A percentile compares a stretch with the other conserved stretches of the same genome.
These are phyloP conservation scores for Donacobius atricapilla DNA, from an alignment of 2,113 vertebrate genomes.

Conservation along the genomic window DNA sequence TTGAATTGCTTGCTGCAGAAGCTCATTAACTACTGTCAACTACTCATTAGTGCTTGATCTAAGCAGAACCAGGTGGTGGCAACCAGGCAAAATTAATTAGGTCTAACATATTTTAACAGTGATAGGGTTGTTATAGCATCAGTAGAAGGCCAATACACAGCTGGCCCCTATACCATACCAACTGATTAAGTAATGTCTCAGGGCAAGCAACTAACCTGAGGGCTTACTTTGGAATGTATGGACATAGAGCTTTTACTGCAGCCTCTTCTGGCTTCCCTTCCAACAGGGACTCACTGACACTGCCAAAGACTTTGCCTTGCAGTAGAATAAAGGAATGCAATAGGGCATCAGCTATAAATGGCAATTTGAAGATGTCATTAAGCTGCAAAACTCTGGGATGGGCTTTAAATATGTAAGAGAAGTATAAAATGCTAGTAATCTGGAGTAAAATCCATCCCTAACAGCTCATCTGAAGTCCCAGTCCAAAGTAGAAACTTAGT, in stretches of 20 bases:
- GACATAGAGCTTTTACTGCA: background rate
- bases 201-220: background rate
- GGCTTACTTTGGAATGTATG: background rate
- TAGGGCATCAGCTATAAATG: background rate
- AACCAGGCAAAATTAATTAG: constrained; percentile 38
- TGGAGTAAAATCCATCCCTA: background rate
- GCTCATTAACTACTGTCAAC: constrained; percentile 23
- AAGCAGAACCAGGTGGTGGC: constrained; percentile 18
- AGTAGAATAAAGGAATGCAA: background rate
- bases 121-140: background rate
- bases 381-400: background rate
- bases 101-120: background rate
- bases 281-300: background rate
- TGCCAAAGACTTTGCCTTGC: background rate
- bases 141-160: background rate
- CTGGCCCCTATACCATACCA: background rate
- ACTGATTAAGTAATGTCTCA: background rate
- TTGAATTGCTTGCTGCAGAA: background rate
- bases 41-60: constrained; percentile 21
- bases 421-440: background rate
- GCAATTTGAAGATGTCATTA: background rate
- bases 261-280: background rate
- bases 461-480: background rate
- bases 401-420: background rate
- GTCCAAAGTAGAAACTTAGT: background rate